These are phyloP conservation scores for Otolemur garnettii DNA, from an alignment of 2,113 vertebrate genomes.

Conservation along the genomic window DNA sequence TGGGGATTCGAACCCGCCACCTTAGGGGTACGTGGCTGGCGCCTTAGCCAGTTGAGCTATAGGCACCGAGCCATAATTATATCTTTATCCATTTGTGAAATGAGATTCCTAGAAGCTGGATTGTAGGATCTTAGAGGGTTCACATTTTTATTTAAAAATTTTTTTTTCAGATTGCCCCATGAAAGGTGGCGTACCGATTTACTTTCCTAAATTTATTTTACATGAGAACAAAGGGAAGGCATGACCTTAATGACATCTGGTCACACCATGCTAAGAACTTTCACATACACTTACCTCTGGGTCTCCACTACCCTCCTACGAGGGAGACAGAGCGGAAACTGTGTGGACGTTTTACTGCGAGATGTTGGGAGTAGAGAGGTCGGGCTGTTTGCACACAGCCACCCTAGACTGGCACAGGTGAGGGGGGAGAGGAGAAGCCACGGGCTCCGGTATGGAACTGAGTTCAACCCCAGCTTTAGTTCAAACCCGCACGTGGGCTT, in stretches of 20 bases:
- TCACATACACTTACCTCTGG: not conserved
- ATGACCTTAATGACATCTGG: not conserved
- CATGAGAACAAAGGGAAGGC: not conserved
- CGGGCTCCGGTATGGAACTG: not conserved
- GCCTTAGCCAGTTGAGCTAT: too few species aligned
- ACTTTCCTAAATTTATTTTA: slow-evolving; percentile 26
- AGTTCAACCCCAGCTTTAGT: not conserved
- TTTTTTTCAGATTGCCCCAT: slow-evolving; percentile 17
- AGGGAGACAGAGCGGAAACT: not conserved
- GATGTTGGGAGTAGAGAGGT: not conserved
- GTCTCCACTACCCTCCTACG: not conserved
- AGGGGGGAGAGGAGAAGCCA: not conserved
- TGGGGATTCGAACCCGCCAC: too few species aligned
- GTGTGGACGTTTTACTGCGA: not conserved
- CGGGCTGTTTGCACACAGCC: not conserved
- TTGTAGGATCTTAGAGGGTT: not conserved
- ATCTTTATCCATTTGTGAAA: slow-evolving; percentile 18
- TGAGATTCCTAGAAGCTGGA: slow-evolving; percentile 33
- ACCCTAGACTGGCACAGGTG: too few species aligned
- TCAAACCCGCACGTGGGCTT: not conserved
- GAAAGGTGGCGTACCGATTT: not conserved
- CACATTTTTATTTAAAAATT: slow-evolving; percentile 56
- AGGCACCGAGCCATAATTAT: too few species aligned
- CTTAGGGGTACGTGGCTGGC: too few species aligned
- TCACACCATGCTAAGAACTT: not conserved